Evolutionary conservation across 2,888 invertebrate species (phyloP), one percentile per base, ranked within the genome.

Genomic region (Phymatocera aterrima): DNA sequence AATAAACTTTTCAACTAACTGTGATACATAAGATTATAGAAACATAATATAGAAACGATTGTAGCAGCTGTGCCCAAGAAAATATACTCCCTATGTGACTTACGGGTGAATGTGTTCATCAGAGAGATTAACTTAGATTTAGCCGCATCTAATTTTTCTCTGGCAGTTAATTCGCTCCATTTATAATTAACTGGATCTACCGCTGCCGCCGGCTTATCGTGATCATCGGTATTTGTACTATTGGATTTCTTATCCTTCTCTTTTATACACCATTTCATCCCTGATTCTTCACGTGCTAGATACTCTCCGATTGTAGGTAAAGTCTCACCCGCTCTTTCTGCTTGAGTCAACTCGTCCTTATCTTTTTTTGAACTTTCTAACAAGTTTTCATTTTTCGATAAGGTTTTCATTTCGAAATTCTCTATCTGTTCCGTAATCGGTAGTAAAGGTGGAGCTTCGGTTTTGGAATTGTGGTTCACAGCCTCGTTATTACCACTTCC

Each of bases 11-110:
- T 54, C 40, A 78, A 72, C 82, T 75, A 83, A 75, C 37, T 21
- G 54, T 54, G 75, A 40, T 77, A 80, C 21, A 80, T 70, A 61
- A 82, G 72, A 43, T 78, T 78, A 46, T 77, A 80, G 72, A 54
- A 82, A 70, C 72, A 79, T 61, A 81, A 72, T 18, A 68, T 70
- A 34, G 46, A 57, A 79, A 78, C 43, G 28, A 48, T 51, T 24
- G 80, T 54, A 15, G 64, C 57, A 79, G 28, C 77, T 34, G 54
- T 37, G 57, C 72, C 78, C 68, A 82, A 51, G 8, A 48, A 79
- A 79, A 81, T 78, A 75, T 82, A 81, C 79, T 79, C 79, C 31
- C 54, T 37, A 40, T 75, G 75, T 57, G 57, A 75, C 75, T 75
- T 75, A 75, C 75, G 57, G 40, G 75, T 51, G 12, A 72, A 18